Conservation (phyloP, 1,140 invertebrate species). For the Drosophila sechellia region DNA sequence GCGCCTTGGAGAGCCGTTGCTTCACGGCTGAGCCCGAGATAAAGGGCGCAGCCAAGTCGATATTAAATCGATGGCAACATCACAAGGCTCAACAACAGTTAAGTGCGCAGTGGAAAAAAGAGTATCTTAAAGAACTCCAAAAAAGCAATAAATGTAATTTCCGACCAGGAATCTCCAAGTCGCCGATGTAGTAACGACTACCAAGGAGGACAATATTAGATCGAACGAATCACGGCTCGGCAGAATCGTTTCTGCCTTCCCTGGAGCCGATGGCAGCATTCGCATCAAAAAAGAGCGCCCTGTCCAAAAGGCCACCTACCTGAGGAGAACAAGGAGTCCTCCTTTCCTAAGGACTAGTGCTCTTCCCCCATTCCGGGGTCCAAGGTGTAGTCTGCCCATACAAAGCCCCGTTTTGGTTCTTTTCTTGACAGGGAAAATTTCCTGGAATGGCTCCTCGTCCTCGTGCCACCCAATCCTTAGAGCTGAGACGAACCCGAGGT, state of each 20-base stretch:
- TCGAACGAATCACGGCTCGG: not conserved
- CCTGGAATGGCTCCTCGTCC: not conserved
- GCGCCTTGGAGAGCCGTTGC: not conserved
- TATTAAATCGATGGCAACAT: slow-evolving; percentile 1
- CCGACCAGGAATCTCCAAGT: not conserved
- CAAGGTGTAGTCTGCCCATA: too few species aligned
- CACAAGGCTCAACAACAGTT: not conserved
- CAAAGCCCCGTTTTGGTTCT: too few species aligned
- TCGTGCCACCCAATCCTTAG: too few species aligned
- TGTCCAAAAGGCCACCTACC: too few species aligned
- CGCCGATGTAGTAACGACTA: not conserved
- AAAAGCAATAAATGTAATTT: not conserved
- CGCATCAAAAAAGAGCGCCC: not conserved
- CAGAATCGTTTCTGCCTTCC: not conserved
- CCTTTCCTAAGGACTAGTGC: too few species aligned
- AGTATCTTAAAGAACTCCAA: not conserved
- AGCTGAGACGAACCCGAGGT: too few species aligned
- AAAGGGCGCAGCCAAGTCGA: not conserved
- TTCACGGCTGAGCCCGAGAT: not conserved
- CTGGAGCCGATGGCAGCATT: not conserved
- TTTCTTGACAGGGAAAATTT: too few species aligned
- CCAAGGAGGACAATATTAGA: not conserved
- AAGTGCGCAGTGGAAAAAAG: not conserved
- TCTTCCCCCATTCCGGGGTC: too few species aligned
- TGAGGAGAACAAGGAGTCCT: too few species aligned